Evolutionary conservation across 2,113 vertebrate species (phyloP).

Genomic region (Cyphomyrus discorhynchus): DNA sequence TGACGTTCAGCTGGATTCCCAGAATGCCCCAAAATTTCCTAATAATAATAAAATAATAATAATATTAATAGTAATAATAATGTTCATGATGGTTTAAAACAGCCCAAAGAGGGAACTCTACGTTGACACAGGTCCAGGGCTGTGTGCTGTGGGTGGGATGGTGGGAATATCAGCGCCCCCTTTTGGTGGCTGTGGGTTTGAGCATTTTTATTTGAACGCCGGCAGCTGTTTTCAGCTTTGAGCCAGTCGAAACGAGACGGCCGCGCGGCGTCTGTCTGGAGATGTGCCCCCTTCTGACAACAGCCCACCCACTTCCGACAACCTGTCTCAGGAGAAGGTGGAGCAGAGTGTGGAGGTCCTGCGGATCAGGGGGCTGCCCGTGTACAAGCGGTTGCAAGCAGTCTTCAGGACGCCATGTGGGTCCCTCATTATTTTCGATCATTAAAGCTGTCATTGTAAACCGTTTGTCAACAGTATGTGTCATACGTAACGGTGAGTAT

Average conservation of each 20-base stretch:
- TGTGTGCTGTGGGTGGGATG: background rate
- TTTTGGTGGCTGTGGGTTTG: background rate
- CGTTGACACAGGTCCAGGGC: background rate
- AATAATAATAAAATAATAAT: background rate
- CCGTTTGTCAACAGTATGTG: background rate
- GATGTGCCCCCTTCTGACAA: background rate
- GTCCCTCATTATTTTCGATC: background rate
- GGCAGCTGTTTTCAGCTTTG: background rate
- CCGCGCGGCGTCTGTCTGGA: background rate
- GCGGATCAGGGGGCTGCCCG: background rate
- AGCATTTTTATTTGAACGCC: background rate
- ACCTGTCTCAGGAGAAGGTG: background rate
- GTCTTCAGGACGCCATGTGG: background rate
- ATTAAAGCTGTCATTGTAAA: background rate
- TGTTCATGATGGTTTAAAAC: background rate
- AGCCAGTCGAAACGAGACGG: background rate
- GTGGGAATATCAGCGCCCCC: background rate
- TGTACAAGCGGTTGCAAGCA: background rate
- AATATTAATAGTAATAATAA: background rate
- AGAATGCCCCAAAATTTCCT: background rate
- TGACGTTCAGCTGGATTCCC: background rate
- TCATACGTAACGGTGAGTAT: background rate
- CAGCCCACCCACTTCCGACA: background rate
- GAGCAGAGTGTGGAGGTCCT: background rate
- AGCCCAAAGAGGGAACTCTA: background rate